Percentiles rank a stretch among this genome's conserved stretches.
Evolutionary conservation across 2,888 invertebrate genomes (phyloP).

Genomic region (Anthophora plumipes): DNA sequence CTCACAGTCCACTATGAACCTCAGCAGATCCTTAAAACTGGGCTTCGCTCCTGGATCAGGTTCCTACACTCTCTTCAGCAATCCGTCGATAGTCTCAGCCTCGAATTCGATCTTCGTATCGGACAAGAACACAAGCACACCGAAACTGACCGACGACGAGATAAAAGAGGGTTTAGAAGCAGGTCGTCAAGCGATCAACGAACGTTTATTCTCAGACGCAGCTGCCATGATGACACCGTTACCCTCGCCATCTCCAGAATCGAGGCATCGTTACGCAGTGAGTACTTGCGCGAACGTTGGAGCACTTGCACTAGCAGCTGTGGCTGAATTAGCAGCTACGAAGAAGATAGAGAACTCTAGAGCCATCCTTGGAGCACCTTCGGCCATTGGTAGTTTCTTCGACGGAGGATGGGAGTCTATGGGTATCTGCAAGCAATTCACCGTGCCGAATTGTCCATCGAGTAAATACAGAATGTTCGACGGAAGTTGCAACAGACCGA

Average conservation of each 20-base stretch:
- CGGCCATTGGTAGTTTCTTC: conserved; percentile 76
- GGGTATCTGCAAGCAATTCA: conserved; percentile 73
- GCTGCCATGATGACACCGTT: conserved; percentile 85
- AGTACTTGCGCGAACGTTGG: conserved; percentile 88
- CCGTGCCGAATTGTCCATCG: conserved; percentile 63
- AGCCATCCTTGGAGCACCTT: conserved; percentile 73
- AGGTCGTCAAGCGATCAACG: conserved; percentile 87
- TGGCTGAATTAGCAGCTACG: conserved; percentile 90
- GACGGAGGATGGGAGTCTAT: conserved; percentile 77
- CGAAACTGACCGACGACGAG: conserved; percentile 81
- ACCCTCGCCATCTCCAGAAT: conserved; percentile 87
- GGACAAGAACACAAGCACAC: neutral
- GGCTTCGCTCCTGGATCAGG: conserved; percentile 41
- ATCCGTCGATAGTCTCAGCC: neutral
- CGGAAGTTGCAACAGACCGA: conserved; percentile 91
- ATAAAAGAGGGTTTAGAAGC: conserved; percentile 86
- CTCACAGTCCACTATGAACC: neutral
- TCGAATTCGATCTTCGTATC: conserved; percentile 25
- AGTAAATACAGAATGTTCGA: conserved; percentile 88
- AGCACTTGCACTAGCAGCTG: conserved; percentile 88
- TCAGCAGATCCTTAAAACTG: conserved; percentile 28
- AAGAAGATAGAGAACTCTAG: conserved; percentile 85
- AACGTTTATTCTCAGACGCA: conserved; percentile 86
- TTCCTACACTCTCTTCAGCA: conserved; percentile 53
- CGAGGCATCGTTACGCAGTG: conserved; percentile 89